phyloP scores from a whole-genome alignment of 2,113 vertebrate species.

The Seriola aureovittata region DNA sequence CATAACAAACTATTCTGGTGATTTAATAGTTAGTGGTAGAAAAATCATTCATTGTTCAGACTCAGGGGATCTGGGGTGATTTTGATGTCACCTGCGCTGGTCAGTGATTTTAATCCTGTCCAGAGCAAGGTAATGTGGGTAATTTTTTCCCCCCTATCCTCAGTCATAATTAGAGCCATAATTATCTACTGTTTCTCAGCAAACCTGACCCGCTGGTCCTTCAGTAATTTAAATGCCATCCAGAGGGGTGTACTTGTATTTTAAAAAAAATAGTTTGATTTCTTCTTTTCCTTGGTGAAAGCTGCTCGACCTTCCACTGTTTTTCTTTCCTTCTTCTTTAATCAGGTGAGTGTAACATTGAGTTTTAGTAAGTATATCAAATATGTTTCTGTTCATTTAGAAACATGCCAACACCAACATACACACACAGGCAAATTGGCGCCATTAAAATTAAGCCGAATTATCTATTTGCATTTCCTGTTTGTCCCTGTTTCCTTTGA shows the following conservation, averaged over 20 bases:
- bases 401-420: neutral
- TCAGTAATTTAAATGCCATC: neutral
- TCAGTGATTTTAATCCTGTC: neutral
- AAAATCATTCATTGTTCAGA: neutral
- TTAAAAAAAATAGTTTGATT: neutral
- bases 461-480: neutral
- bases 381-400: neutral
- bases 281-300: neutral
- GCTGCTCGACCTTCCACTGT: no score
- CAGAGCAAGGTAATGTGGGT: neutral
- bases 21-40: neutral
- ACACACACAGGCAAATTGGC: neutral
- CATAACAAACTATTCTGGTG: neutral
- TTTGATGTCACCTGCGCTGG: neutral
- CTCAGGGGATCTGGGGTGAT: neutral
- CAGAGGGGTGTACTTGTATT: neutral
- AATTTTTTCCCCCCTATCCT: neutral
- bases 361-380: neutral
- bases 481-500: neutral
- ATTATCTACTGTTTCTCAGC: neutral
- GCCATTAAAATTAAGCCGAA: neutral
- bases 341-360: no score
- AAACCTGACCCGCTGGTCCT: neutral
- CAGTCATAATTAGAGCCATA: neutral
- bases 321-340: no score